Evolutionary conservation across 2,797 vertebrate genomes (phyloP).

Genomic region (Syngnathus rostellatus): DNA sequence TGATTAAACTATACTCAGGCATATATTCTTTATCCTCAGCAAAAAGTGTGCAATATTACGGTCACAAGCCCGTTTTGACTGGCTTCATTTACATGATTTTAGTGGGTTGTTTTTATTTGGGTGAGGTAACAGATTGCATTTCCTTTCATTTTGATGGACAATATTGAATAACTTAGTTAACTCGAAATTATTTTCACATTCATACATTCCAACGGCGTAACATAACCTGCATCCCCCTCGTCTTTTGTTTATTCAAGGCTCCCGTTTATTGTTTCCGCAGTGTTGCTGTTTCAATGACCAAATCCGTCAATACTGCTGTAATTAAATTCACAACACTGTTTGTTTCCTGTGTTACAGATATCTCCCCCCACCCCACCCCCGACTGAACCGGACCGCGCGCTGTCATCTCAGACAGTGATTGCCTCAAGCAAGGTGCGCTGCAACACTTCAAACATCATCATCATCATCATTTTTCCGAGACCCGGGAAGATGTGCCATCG

Average conservation of each 20-base stretch:
- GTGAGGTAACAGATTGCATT: too few species aligned
- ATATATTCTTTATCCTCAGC: too few species aligned
- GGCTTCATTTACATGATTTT: too few species aligned
- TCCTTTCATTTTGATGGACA: too few species aligned
- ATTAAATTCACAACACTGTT: not conserved
- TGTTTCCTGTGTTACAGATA: not conserved
- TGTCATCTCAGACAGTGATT: not conserved
- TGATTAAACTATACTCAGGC: too few species aligned
- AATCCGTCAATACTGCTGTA: not conserved
- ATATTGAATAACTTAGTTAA: too few species aligned
- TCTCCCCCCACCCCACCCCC: not conserved
- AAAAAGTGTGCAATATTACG: too few species aligned
- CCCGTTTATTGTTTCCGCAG: not conserved
- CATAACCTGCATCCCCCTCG: not conserved
- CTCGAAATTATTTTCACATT: not conserved
- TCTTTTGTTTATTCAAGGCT: not conserved
- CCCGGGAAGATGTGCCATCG: not conserved
- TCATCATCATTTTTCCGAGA: not conserved
- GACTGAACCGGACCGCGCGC: not conserved
- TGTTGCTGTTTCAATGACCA: not conserved
- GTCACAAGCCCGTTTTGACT: too few species aligned
- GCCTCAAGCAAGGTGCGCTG: not conserved
- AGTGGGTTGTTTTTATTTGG: too few species aligned
- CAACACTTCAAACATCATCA: not conserved
- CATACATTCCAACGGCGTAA: not conserved